Evolutionary conservation across 2,113 vertebrate genomes (phyloP).

Genomic region (Excalfactoria chinensis): DNA sequence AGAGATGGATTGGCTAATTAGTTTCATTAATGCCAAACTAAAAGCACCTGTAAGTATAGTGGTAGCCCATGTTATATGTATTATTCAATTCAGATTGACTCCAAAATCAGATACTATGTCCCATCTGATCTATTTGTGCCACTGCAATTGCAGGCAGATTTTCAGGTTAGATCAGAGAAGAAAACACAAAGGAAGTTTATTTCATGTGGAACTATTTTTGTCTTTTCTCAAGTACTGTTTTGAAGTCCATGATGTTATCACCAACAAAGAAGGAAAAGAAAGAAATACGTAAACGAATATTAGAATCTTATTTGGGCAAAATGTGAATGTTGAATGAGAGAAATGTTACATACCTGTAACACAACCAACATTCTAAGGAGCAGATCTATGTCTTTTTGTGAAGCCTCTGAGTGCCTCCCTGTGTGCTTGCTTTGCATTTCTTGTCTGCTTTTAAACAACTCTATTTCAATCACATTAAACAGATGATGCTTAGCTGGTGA

Average conservation of each 20-base stretch:
- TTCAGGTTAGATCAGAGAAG: neutral
- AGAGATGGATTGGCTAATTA: neutral
- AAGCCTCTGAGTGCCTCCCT: neutral
- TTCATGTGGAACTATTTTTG: neutral
- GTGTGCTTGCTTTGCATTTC: neutral
- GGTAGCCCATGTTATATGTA: neutral
- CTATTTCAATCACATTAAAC: slow-evolving; percentile 6
- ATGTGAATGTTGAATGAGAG: neutral
- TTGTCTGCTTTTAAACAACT: slow-evolving; percentile 18
- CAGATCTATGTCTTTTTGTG: neutral
- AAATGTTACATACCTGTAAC: neutral
- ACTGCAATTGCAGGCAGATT: neutral
- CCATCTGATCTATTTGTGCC: neutral
- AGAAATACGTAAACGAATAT: neutral
- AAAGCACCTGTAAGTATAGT: neutral
- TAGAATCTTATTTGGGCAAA: neutral
- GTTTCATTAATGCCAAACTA: neutral
- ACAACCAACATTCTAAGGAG: slow-evolving; percentile 16
- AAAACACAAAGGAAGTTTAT: neutral
- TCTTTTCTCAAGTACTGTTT: neutral
- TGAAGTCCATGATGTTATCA: neutral
- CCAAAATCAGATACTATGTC: neutral
- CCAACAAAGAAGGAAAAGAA: neutral
- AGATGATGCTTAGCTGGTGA: slow-evolving; percentile 12
- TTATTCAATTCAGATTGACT: neutral